Percentiles rank a stretch among this genome's conserved stretches.
These are phyloP conservation scores for Portevinia maculata DNA, from an alignment of 2,888 invertebrate species.

Conservation along the genomic window DNA sequence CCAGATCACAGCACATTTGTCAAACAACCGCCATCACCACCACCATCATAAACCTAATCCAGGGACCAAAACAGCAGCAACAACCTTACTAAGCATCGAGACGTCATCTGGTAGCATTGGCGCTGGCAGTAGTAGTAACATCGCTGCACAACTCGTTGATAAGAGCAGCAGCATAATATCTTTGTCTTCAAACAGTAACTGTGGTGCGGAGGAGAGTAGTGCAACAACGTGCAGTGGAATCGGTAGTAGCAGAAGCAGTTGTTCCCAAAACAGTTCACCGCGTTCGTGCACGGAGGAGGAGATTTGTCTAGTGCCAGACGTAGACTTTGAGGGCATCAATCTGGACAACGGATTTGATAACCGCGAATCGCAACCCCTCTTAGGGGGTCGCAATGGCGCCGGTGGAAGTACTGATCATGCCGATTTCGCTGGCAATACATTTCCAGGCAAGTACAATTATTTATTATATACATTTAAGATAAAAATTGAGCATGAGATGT, in stretches of 20 bases:
- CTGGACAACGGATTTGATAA: slow-evolving; percentile 93
- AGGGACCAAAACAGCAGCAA: slow-evolving; percentile 25
- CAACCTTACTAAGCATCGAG: slow-evolving; percentile 55
- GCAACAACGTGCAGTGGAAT: slow-evolving; percentile 73
- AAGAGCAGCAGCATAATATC: slow-evolving; percentile 85
- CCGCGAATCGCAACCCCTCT: slow-evolving; percentile 96
- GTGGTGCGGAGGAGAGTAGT: slow-evolving; percentile 74
- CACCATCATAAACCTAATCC: slow-evolving; percentile 50
- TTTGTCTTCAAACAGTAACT: slow-evolving; percentile 83
- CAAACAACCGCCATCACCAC: slow-evolving; percentile 61
- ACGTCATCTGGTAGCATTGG: slow-evolving; percentile 45
- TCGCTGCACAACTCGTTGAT: slow-evolving; percentile 54
- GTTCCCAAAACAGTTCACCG: slow-evolving; percentile 71
- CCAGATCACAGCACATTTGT: slow-evolving; percentile 58
- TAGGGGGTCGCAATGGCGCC: slow-evolving; percentile 91
- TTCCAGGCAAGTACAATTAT: slow-evolving; percentile 87
- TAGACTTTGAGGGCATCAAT: slow-evolving; percentile 90
- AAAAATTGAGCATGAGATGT: slow-evolving; percentile 11
- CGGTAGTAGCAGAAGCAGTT: slow-evolving; percentile 74
- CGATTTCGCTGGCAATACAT: slow-evolving; percentile 91
- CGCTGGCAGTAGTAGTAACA: slow-evolving; percentile 53
- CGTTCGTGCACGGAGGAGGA: slow-evolving; percentile 83
- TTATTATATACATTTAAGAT: slow-evolving; percentile 14
- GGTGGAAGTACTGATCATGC: slow-evolving; percentile 89
- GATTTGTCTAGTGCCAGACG: slow-evolving; percentile 91